Base-by-base conservation (phyloP, 2,888 invertebrate genomes). In the Chrysina gloriosa region DNA sequence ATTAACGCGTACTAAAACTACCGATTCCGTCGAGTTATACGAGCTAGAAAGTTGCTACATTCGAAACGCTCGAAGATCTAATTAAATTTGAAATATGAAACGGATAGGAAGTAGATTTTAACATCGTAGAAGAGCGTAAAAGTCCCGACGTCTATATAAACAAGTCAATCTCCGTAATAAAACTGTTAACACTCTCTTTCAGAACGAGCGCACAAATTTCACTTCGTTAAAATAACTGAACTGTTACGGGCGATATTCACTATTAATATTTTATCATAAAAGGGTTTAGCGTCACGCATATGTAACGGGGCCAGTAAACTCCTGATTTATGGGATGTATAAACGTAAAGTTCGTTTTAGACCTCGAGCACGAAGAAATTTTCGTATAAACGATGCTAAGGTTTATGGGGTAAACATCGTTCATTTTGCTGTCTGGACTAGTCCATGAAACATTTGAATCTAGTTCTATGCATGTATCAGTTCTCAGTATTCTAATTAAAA, bases 261-360 rank as follows among this genome's bases (percentile, higher is more conserved):
- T 31, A 58, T 58, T 58, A 58, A 58, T 58, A 58, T 58, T 58
- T 58, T 58, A 58, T 58, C 58, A 58, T 58, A 58, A 58, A 45
- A 58, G 16, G 39, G 58, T 39, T 58, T 39, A 58, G 6, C 39
- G 58, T 39, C 31, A 25, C 21, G 39, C 23, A 39, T 39, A 39
- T 39, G 23, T 23, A 58, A 39, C 39, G 36, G 39, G 19, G 25
- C 58, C 19, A 58, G 23, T 58, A 58, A 58, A 58, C 58, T 23
- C 11, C 11, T 58, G 58, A 58, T 58, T 58, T 58, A 58, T 39
- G 39, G 16, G 16, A 19, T 21, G 27, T 39, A 58, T 58, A 58
- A 54, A 58, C 25, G 58, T 58, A 58, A 58, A 58, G 36, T 58
- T 58, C 58, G 39, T 39, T 58, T 58, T 21, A 25, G 58, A 14